Evolutionary conservation across 2,888 invertebrate species (phyloP).

Genomic region (Chrysolina haemoptera): DNA sequence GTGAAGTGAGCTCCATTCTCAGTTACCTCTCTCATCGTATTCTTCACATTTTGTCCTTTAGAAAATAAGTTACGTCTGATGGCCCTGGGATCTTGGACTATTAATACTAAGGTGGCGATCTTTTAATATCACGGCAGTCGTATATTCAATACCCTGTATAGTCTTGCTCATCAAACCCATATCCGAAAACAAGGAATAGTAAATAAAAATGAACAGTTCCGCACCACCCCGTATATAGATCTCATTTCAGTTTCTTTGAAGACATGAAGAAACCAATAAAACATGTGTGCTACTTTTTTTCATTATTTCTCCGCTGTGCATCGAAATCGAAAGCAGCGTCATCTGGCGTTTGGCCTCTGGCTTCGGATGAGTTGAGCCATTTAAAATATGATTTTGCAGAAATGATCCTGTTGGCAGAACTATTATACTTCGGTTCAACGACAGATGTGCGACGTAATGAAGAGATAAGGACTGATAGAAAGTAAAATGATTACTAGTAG

Average conservation of each 20-base stretch:
- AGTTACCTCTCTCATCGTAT: too few relatives aligned
- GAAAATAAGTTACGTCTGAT: too few relatives aligned
- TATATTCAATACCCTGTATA: too few relatives aligned
- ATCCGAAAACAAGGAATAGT: too few relatives aligned
- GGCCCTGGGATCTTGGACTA: too few relatives aligned
- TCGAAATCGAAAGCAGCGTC: conserved; percentile 49
- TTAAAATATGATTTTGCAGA: conserved; percentile 9
- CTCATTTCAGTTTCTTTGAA: background rate
- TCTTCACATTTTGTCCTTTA: too few relatives aligned
- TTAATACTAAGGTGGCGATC: too few relatives aligned
- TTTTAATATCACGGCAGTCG: too few relatives aligned
- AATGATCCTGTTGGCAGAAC: conserved; percentile 19
- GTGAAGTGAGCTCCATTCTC: too few relatives aligned
- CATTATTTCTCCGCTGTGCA: conserved; percentile 24
- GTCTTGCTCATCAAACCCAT: too few relatives aligned
- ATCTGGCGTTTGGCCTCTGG: conserved; percentile 43
- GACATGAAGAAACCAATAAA: conserved; percentile 15
- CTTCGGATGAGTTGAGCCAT: conserved; percentile 25
- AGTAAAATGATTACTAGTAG: conserved; percentile 19
- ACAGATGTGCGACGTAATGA: conserved; percentile 26
- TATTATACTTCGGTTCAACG: background rate
- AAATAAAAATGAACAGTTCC: background rate
- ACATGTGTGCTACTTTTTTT: conserved; percentile 34
- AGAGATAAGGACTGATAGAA: conserved; percentile 19
- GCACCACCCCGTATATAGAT: background rate